Conservation (phyloP, 1,140 invertebrate species). For the Cydia pomonella region DNA sequence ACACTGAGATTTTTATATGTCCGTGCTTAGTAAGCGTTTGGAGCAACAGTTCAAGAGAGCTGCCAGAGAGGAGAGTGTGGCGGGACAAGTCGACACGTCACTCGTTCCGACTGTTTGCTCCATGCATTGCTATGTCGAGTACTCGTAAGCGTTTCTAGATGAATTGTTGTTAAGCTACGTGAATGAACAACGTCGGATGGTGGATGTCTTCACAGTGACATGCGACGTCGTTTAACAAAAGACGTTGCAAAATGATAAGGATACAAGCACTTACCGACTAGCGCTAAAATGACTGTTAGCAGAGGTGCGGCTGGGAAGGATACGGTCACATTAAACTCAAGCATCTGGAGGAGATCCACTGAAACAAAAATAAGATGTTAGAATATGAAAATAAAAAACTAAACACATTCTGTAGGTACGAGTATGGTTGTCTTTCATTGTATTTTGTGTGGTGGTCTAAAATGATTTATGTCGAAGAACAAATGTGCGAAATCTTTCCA, state of each 20-base stretch:
- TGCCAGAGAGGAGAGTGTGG: not conserved
- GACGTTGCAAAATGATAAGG: slow-evolving; percentile 10
- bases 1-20: not conserved
- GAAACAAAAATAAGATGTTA: slow-evolving; percentile 77
- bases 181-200: not conserved
- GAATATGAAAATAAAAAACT: not conserved
- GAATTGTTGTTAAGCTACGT: slow-evolving; percentile 1
- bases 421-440: too few species aligned
- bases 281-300: slow-evolving; percentile 97
- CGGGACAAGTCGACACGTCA: slow-evolving; percentile 25
- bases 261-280: slow-evolving; percentile 92
- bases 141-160: not conserved
- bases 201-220: not conserved
- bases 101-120: slow-evolving; percentile 14
- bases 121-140: slow-evolving; percentile 22
- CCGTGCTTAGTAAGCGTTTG: not conserved
- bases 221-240: not conserved
- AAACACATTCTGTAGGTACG: too few species aligned
- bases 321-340: slow-evolving; percentile 96
- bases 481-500: too few species aligned
- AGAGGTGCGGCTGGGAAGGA: slow-evolving; percentile 97
- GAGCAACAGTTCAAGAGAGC: not conserved
- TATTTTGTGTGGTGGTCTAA: too few species aligned
- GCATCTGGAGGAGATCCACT: slow-evolving; percentile 98
- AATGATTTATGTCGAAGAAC: too few species aligned